These are phyloP conservation scores for Dinocampus coccinellae DNA, from an alignment of 2,888 invertebrate species.

Conservation along the genomic window DNA sequence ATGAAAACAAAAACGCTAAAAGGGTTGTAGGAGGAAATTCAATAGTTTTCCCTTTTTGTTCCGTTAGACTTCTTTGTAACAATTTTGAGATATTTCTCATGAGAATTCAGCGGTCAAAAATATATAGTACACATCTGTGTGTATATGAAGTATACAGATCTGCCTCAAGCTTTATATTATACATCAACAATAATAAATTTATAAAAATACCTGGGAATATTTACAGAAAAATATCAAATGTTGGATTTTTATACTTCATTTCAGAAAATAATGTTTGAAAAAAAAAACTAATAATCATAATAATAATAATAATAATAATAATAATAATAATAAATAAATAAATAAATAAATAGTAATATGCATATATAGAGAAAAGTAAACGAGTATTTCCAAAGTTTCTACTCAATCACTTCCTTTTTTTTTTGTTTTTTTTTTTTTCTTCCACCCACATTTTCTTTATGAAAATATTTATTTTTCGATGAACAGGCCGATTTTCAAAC, in stretches of 20 bases:
- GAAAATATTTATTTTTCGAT: neutral
- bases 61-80: conserved; percentile 17
- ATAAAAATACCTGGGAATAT: too few species aligned
- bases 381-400: neutral
- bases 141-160: neutral
- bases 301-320: too few species aligned
- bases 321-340: too few species aligned
- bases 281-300: neutral
- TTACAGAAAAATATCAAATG: too few species aligned
- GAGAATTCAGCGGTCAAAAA: conserved; percentile 13
- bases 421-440: too few species aligned
- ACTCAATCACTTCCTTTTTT: neutral
- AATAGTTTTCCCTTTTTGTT: conserved; percentile 18
- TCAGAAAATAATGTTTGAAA: too few species aligned
- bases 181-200: neutral
- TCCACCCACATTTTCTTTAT: neutral
- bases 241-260: too few species aligned
- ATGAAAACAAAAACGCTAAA: conserved; percentile 10
- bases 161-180: neutral
- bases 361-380: neutral
- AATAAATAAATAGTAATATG: too few species aligned
- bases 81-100: conserved; percentile 21
- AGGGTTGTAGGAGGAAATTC: conserved; percentile 23
- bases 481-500: conserved; percentile 16
- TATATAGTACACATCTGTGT: neutral